These are phyloP conservation scores for Drosophila repleta DNA, from an alignment of 1,140 invertebrate genomes.

Conservation along the genomic window DNA sequence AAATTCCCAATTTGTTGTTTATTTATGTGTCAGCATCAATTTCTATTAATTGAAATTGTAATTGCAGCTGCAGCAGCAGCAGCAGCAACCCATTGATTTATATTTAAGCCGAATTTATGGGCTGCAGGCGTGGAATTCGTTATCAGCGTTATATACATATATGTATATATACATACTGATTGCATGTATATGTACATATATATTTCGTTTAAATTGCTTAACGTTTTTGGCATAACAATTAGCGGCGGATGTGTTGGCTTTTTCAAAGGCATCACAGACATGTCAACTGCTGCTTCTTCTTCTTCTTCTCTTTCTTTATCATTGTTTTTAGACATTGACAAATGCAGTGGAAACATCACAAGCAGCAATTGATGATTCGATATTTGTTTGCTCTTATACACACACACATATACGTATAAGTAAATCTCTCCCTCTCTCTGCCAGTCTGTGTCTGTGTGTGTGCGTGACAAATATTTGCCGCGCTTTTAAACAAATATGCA, in stretches of 20 bases:
- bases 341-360: constrained; percentile 49
- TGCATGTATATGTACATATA: not conserved
- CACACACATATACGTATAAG: not conserved
- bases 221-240: constrained; percentile 73
- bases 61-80: constrained; percentile 36
- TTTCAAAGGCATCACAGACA: constrained; percentile 26
- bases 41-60: constrained; percentile 67
- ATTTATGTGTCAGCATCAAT: constrained; percentile 64
- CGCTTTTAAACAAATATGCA: constrained; percentile 59
- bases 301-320: constrained; percentile 8
- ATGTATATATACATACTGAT: constrained; percentile 3
- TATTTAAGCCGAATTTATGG: constrained; percentile 58
- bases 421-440: constrained; percentile 4
- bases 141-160: constrained; percentile 13
- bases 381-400: constrained; percentile 7
- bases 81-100: constrained; percentile 52
- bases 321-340: constrained; percentile 46
- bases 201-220: constrained; percentile 43
- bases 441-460: constrained; percentile 26
- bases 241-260: constrained; percentile 43
- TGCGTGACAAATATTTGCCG: constrained; percentile 66
- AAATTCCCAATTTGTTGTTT: constrained; percentile 52
- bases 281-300: constrained; percentile 17
- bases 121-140: constrained; percentile 42
- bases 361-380: constrained; percentile 38